phyloP scores from a whole-genome alignment of 2,113 vertebrate species.

The Australoheros scitulus region DNA sequence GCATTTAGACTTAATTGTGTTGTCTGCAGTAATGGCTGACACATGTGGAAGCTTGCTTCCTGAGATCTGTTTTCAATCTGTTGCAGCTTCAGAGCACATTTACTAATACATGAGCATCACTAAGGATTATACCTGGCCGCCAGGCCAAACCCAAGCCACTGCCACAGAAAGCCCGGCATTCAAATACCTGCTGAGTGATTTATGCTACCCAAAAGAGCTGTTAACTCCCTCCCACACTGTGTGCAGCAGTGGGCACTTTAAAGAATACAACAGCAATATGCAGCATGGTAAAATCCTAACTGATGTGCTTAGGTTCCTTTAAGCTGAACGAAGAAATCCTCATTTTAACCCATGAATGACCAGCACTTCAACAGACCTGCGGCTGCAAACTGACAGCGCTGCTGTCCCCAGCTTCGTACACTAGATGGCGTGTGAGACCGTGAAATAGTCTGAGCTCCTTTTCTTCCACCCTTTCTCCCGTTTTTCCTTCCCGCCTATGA shows the following conservation, averaged over 20 bases:
- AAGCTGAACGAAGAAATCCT: background rate
- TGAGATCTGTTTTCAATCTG: slow-evolving; percentile 69
- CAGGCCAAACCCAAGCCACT: slow-evolving; percentile 42
- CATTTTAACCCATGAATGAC: slow-evolving; percentile 20
- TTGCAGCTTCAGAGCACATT: slow-evolving; percentile 57
- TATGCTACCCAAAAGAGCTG: slow-evolving; percentile 40
- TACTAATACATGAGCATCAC: slow-evolving; percentile 67
- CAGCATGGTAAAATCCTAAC: background rate
- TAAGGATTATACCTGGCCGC: slow-evolving; percentile 60
- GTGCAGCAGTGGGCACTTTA: background rate
- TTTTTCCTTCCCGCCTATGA: slow-evolving; percentile 12
- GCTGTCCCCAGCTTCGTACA: slow-evolving; percentile 39
- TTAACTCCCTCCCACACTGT: background rate
- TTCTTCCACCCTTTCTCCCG: slow-evolving; percentile 13
- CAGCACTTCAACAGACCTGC: background rate
- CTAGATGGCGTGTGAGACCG: slow-evolving; percentile 79
- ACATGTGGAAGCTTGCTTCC: slow-evolving; percentile 61
- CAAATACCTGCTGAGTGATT: slow-evolving; percentile 64
- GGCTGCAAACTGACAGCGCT: background rate
- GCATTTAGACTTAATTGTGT: slow-evolving; percentile 52
- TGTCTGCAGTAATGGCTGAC: slow-evolving; percentile 69
- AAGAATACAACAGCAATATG: background rate
- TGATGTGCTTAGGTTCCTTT: background rate
- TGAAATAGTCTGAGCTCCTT: slow-evolving; percentile 44
- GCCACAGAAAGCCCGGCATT: slow-evolving; percentile 55